Evolutionary conservation across 2,888 invertebrate genomes (phyloP), one percentile per base, ranked within the genome.

Genomic region (Idaea biselata): DNA sequence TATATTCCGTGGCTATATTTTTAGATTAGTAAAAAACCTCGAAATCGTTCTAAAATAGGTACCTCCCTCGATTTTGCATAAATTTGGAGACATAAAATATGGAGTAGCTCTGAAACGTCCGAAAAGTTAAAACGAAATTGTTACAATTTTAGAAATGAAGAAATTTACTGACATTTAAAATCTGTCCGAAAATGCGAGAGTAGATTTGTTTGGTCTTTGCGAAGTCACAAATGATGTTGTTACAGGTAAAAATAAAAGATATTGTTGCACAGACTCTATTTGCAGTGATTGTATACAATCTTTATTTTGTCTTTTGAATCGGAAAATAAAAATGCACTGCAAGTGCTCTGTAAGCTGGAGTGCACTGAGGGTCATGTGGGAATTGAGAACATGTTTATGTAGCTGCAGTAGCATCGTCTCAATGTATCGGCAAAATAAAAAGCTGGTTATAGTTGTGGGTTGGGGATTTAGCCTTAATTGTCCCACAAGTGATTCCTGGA

Each of bases 291-390:
- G 55, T 55, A 55, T 55, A 11, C 6, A 56, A 18, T 18, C 18
- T 18, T 14, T 56, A 18, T 17, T 56, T 56, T 56, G 8, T 56
- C 16, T 56, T 56, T 18, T 3, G 18, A 56, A 18, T 56, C 18
- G 16, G 17, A 18, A 56, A 56, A 56, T 18, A 56, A 56, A 56
- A 56, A 56, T 56, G 18, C 18, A 18, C 44, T 44, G 14, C 56
- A 56, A 56, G 17, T 56, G 18, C 56, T 18, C 18, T 11, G 56
- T 56, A 18, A 18, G 56, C 14, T 18, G 56, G 54, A 18, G 56
- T 17, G 56, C 56, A 11, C 56, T 18, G 17, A 8, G 18, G 56
- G 56, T 56, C 56, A 18, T 17, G 18, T 14, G 18, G 56, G 56
- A 56, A 17, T 56, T 11, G 56, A 18, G 18, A 56, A 18, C 44